Evolutionary conservation across 2,113 vertebrate species (phyloP), one percentile per base, ranked within the genome.

Genomic region (Prionailurus bengalensis): DNA sequence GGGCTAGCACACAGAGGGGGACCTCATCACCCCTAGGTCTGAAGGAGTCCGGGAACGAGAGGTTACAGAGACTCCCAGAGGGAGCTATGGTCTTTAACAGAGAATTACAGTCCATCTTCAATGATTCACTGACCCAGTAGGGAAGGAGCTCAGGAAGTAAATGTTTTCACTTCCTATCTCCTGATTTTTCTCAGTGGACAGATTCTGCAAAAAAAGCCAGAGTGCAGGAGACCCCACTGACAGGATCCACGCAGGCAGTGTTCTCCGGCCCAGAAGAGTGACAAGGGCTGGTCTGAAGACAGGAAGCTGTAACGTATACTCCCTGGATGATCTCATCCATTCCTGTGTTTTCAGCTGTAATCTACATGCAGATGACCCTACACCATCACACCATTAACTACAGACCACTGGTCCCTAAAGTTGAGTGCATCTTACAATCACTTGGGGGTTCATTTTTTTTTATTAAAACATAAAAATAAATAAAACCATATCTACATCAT

Each of bases 221-320:
- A 68, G 39, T 21, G 3, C 12, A 36, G 3, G 9, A 86, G 55
- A 91, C 19, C 15, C 23, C 39, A 36, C 3, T 31, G 39, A 14
- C 14, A 13, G 3, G 15, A 3, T 21, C 4, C 19, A 16, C 17
- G 42, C 2, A 9, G 36, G 63, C 42, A 45, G n/a, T 33, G 29
- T 13, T 15, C 9, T 73, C 36, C 6, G 51, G 29, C 7, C 45
- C 42, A 25, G 3, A 23, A 4, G 7, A 53, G n/a, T 27, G 21
- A 36, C 61, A 48, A 48, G 27, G 3, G 29, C 3, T 10, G 23
- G 6, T 55, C 48, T 66, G 14, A 82, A 81, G 73, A 73, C 42
- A 36, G 2, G 4, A 74, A n/a, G 9, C 2, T 31, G 23, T 6
- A 33, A 48, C 4, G 12, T 0, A 7, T 0, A 3, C 4, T 51